Base-by-base conservation (phyloP, 2,888 invertebrate species). In the Eledona agricola region DNA sequence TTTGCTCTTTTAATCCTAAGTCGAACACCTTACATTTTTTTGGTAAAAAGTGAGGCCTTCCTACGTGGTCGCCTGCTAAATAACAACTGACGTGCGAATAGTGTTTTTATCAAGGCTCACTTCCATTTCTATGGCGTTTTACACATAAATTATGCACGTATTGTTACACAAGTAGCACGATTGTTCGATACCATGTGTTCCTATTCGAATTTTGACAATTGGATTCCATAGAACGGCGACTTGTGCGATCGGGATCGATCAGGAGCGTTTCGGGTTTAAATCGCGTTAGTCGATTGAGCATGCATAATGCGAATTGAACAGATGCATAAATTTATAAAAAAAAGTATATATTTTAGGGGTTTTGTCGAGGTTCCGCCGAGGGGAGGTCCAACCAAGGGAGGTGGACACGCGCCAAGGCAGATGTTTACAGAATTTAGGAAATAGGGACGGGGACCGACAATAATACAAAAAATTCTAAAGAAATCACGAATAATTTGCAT, bases 401-500 rank as follows among this genome's bases (percentile, higher is more conserved):
- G 16, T 35, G 47, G 47, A 43, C 67, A 70, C 67, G 68, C 63
- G 67, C 50, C 59, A 54, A 55, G 60, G 73, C 75, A 75, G 75
- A 72, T 75, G 76, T 76, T 75, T 75, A 71, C 72, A 67, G 65
- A 74, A 73, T 72, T 72, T 72, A 67, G 73, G 72, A 74, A 76
- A 74, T 64, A 58, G 68, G 74, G 72, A 70, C 67, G 37, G 53
- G 58, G 63, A 64, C 59, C 62, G 57, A 65, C 66, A 71, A 69
- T 65, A 59, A 63, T 57, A 64, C 60, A 66, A 70, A 62, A 64
- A 64, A 70, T 67, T 66, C 54, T 66, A 72, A 71, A 68, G 67
- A 68, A 72, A 69, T 64, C 60, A 58, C 60, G 58, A 62, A 60
- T 66, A 66, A 74, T 75, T 75, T 75, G 73, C 73, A 75, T 74